Evolutionary conservation across 2,797 vertebrate species (phyloP), one percentile per base, ranked within the genome.

Genomic region (Saguinus oedipus): DNA sequence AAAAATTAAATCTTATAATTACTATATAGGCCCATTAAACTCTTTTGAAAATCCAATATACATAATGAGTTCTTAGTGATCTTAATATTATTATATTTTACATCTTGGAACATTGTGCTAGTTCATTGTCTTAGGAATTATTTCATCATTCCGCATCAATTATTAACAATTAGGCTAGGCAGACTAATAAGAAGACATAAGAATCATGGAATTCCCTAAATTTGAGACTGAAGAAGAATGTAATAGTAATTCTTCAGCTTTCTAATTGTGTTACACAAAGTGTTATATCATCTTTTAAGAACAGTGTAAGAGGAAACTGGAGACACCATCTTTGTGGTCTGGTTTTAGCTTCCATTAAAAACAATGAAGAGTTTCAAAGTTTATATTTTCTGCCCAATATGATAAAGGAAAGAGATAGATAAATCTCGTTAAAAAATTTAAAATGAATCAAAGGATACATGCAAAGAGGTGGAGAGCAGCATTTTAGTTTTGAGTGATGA

Each of bases 381-480:
- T 80, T 85, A 46, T 2, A 27, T 61, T 68, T 82, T 84, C 11
- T 84, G n/a, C 24, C 36, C 72, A 42, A 93, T 59, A 84, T 79
- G 33, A 53, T 46, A 81, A 59, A 70, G 9, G 46, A 17, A 89
- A 89, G 44, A 85, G 80, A 81, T 36, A 81, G n/a, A 88, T 22
- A 20, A 85, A 92, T 90, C 84, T 42, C 17, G 11, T 86, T 92
- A 48, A 91, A 50, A 97, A 72, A 48, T n/a, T 17, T 39, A 82
- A 85, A 36, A 89, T 55, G 44, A 82, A 26, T 86, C 36, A 80
- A 85, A 72, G 53, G 42, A 44, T 82, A 86, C n/a, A 76, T 61
- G 8, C 11, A 11, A 22, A 89, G 39, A 86, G 44, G 88, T 7
- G 36, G 30, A 30, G 48, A 79, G 85, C 7, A 64, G 9, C 12